Base-by-base conservation (phyloP, 2,888 invertebrate genomes). In the Odontomyia ornata region DNA sequence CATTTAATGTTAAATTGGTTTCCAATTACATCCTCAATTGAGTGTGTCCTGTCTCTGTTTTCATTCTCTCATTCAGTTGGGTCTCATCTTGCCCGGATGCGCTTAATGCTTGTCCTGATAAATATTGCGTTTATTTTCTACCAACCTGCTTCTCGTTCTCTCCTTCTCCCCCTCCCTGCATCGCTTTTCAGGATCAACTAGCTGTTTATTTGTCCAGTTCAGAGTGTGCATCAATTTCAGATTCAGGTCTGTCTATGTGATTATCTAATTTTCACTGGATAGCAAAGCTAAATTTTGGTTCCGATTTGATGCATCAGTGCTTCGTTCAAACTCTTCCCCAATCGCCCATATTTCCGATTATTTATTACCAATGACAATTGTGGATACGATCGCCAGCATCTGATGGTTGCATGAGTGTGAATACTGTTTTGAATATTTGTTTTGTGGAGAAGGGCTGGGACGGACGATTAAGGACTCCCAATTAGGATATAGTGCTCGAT, bases 1-100 rank as follows among this genome's bases (percentile, higher is more conserved):
- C 18, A 57, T 56, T 73, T 57, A 57, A 73, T 72, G 72, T 57
- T 72, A 73, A 73, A 73, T 73, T 73, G 73, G 60, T 73, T 73
- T 73, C 73, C 73, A 73, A 73, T 73, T 73, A 73, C 73, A 57
- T 73, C 57, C 73, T 36, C 73, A 73, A 73, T 73, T 73, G 72
- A 72, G 56, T 72, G 72, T 72, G 60, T 73, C 60, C 60, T 72
- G 47, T 69, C 52, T 15, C 47, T n/a, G 56, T 72, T 72, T 47
- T 47, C 47, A 25, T 69, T 18, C 69, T 15, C 3, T 0, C 21
- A 73, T 18, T 43, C 60, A 57, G 36, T 73, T 36, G 73, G 60
- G 60, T 15, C 73, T 36, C 73, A 60, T 73, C 73, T 28, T 72
- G 72, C 52, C 23, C 28, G 57, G 36, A 36, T 36, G 23, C 57